Conservation (phyloP, 2,113 vertebrate genomes). For the Pitta sordida region DNA sequence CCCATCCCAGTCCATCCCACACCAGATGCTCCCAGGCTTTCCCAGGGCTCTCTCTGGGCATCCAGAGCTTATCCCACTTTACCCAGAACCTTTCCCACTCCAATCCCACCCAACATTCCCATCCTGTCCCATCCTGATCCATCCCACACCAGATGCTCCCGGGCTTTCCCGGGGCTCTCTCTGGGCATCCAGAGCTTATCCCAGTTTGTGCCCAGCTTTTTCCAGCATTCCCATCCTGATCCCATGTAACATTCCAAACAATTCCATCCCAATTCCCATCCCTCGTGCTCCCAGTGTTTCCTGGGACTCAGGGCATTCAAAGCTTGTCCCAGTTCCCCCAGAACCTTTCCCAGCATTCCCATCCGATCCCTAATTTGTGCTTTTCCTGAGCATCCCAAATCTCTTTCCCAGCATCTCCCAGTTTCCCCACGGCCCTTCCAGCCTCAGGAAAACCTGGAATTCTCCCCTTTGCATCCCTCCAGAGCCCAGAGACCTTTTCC, state of each 20-base stretch:
- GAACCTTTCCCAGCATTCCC: not conserved
- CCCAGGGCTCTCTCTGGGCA: too few species aligned
- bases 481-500: not conserved
- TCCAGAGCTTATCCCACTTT: too few species aligned
- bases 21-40: too few species aligned
- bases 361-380: not conserved
- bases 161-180: not conserved
- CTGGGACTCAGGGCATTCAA: too few species aligned
- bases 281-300: too few species aligned
- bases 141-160: not conserved
- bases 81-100: too few species aligned
- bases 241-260: not conserved
- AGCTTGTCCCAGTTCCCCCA: not conserved
- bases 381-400: too few species aligned
- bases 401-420: not conserved
- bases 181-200: not conserved
- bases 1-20: too few species aligned
- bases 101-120: too few species aligned
- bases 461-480: accelerated
- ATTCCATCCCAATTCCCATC: not conserved
- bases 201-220: not conserved
- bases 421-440: too few species aligned
- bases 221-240: not conserved
- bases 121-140: too few species aligned
- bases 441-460: accelerated